Percentiles rank a stretch among this genome's conserved stretches.
Conservation (phyloP, 2,113 vertebrate genomes). For the Varanus komodoensis region DNA sequence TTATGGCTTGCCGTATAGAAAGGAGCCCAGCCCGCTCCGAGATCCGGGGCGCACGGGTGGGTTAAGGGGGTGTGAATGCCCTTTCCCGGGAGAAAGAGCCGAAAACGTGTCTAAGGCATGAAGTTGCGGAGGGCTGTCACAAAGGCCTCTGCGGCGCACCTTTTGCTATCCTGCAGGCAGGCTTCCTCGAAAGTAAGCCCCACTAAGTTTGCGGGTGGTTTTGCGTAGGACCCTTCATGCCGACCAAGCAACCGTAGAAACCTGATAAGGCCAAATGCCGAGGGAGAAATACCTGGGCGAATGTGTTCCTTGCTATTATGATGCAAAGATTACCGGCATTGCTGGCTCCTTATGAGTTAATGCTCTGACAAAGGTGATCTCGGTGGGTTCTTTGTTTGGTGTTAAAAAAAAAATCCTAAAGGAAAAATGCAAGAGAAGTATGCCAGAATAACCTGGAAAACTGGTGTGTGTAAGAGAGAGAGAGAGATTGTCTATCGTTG, state of each 20-base stretch:
- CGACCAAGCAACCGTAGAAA: too few relatives aligned
- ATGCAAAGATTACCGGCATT: neutral
- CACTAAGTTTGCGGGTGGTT: too few relatives aligned
- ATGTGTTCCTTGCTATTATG: neutral
- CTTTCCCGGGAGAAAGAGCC: too few relatives aligned
- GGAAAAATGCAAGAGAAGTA: neutral
- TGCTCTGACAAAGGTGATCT: neutral
- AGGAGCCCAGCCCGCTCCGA: conserved; percentile 11
- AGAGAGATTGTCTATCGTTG: neutral
- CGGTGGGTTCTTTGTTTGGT: neutral
- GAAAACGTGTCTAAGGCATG: neutral
- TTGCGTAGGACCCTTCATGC: neutral
- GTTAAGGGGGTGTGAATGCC: neutral
- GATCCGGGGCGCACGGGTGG: neutral
- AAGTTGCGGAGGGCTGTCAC: neutral
- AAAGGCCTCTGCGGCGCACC: neutral
- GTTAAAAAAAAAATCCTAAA: too few relatives aligned
- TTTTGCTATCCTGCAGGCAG: too few relatives aligned
- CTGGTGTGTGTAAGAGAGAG: neutral
- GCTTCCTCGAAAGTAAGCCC: too few relatives aligned
- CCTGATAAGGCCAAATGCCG: neutral
- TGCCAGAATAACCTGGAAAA: neutral
- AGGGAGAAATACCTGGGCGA: neutral
- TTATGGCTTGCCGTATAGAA: conserved; percentile 42
- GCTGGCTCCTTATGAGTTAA: too few relatives aligned